phyloP scores from a whole-genome alignment of 2,888 invertebrate species.

The Ectemnius lituratus region DNA sequence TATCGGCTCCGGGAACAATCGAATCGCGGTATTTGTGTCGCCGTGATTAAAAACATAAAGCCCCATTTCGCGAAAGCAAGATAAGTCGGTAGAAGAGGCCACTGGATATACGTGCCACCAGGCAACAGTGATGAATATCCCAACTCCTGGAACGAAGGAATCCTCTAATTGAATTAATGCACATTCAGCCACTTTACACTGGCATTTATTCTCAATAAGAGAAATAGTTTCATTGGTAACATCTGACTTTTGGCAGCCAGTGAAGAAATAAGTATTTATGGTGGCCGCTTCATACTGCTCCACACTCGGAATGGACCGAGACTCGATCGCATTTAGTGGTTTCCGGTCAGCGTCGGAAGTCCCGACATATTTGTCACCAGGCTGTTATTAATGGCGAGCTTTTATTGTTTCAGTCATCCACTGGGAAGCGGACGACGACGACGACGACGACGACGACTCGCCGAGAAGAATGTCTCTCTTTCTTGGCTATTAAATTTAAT shows the following conservation, averaged over 20 bases:
- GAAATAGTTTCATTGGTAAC: no score
- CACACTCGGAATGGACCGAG: conserved; percentile 30
- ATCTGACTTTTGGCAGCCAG: no score
- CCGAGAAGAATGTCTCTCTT: conserved; percentile 53
- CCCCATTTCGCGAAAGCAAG: conserved; percentile 20
- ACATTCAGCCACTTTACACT: not conserved
- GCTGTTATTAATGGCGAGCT: conserved; percentile 51
- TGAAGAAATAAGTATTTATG: no score
- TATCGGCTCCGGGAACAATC: conserved; percentile 69
- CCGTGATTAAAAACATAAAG: conserved; percentile 59
- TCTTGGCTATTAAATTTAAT: conserved; percentile 71
- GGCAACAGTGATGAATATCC: no score
- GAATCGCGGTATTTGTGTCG: conserved; percentile 55
- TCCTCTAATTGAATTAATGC: no score
- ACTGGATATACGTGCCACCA: no score
- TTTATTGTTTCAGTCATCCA: conserved; percentile 57
- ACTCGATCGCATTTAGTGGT: conserved; percentile 63
- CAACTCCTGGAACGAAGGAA: no score
- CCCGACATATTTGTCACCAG: conserved; percentile 73
- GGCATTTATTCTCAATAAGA: not conserved
- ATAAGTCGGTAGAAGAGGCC: no score
- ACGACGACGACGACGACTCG: not conserved
- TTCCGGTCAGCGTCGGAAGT: conserved; percentile 70
- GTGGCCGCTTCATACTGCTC: not conserved
- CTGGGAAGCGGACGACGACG: conserved; percentile 1